phyloP scores from a whole-genome alignment of 2,113 vertebrate genomes.

The Chrysemys picta region DNA sequence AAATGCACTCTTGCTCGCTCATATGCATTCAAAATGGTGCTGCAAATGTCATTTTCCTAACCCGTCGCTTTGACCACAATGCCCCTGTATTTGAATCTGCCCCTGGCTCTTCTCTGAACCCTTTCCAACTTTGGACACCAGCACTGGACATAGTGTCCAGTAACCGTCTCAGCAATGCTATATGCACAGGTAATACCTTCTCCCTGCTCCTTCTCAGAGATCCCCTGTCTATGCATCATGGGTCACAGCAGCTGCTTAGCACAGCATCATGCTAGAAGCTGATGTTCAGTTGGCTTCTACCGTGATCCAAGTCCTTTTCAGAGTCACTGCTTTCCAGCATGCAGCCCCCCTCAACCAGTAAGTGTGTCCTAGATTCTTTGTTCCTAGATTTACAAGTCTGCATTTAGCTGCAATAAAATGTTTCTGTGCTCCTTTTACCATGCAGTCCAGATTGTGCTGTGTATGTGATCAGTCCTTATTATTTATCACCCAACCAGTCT shows the following conservation, averaged over 20 bases:
- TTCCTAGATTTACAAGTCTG: not conserved
- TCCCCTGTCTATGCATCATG: not conserved
- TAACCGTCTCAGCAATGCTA: not conserved
- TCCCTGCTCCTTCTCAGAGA: not conserved
- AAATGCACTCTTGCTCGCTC: too few relatives aligned
- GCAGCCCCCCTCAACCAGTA: not conserved
- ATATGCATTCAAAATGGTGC: too few relatives aligned
- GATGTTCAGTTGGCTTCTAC: not conserved
- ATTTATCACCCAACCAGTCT: not conserved
- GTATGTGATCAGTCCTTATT: not conserved
- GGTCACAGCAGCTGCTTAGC: not conserved
- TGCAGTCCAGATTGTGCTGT: not conserved
- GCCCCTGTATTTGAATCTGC: not conserved
- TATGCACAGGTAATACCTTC: not conserved
- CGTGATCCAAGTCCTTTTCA: not conserved
- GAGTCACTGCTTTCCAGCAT: not conserved
- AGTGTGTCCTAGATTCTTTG: not conserved
- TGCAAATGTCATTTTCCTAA: too few relatives aligned
- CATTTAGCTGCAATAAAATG: not conserved
- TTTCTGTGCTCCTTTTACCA: not conserved
- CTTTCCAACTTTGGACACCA: too few relatives aligned
- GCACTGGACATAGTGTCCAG: too few relatives aligned
- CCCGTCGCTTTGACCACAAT: too few relatives aligned
- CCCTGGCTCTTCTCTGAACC: not conserved
- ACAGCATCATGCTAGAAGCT: too few relatives aligned